A percentile compares a stretch with the other conserved stretches of the same genome.
These are phyloP conservation scores for Melierax canorus DNA, from an alignment of 2,113 vertebrate species.

Conservation along the genomic window DNA sequence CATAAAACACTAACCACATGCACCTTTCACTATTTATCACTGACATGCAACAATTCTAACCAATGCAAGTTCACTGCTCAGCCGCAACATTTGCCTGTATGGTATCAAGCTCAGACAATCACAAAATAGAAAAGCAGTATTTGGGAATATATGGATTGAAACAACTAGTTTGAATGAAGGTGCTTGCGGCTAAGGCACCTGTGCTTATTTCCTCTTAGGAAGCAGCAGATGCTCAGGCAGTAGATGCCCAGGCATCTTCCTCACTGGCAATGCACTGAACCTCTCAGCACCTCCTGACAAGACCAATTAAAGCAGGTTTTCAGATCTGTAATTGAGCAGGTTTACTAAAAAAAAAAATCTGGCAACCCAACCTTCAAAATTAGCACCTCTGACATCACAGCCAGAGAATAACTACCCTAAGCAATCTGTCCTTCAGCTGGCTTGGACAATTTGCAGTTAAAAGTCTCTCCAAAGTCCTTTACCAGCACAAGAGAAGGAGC, in stretches of 20 bases:
- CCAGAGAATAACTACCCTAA: background rate
- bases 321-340: background rate
- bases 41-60: background rate
- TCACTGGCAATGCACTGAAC: background rate
- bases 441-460: background rate
- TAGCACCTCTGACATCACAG: background rate
- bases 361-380: background rate
- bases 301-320: background rate
- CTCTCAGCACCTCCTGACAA: background rate
- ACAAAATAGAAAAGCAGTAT: background rate
- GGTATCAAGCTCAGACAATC: background rate
- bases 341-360: background rate
- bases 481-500: background rate
- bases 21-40: background rate
- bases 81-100: background rate
- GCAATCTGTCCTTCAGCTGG: background rate
- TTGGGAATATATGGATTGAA: background rate
- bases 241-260: background rate
- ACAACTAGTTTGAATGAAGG: background rate
- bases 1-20: background rate
- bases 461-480: background rate
- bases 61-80: background rate
- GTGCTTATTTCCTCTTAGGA: background rate
- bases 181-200: background rate
- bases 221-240: background rate